Percentiles rank a stretch among this genome's conserved stretches.
Evolutionary conservation across 1,140 invertebrate species (phyloP).

Genomic region (Drosophila mojavensis): DNA sequence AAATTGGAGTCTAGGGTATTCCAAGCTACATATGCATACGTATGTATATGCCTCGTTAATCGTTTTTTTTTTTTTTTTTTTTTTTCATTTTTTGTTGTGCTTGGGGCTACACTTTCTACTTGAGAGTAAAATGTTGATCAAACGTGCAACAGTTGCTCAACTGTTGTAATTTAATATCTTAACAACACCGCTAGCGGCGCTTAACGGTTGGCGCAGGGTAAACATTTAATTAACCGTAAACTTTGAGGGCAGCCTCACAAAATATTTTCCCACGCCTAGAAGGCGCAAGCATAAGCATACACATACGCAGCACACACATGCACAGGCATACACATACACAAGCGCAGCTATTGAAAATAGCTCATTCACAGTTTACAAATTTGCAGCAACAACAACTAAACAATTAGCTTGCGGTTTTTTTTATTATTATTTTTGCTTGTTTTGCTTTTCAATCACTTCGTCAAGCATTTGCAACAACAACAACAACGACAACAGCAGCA

Average conservation of each 20-base stretch:
- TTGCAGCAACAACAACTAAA: conserved; percentile 10
- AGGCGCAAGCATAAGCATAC: conserved; percentile 32
- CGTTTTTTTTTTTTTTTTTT: conserved; percentile 19
- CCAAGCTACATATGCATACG: conserved; percentile 6
- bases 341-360: conserved; percentile 51
- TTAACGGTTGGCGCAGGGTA: conserved; percentile 57
- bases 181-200: conserved; percentile 35
- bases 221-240: conserved; percentile 81
- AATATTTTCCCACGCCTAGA: conserved; percentile 71
- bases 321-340: neutral
- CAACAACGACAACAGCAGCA: conserved; percentile 19
- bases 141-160: conserved; percentile 59
- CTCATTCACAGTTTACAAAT: conserved; percentile 69
- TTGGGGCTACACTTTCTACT: conserved; percentile 45
- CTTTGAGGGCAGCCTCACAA: conserved; percentile 61
- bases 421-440: conserved; percentile 39
- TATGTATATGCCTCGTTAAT: conserved; percentile 30
- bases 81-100: conserved; percentile 4
- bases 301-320: conserved; percentile 12
- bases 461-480: conserved; percentile 13
- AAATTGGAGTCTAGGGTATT: neutral
- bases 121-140: conserved; percentile 66
- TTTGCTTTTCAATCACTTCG: conserved; percentile 67
- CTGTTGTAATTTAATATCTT: conserved; percentile 66
- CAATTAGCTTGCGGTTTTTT: conserved; percentile 62